Conservation (phyloP, 1,140 invertebrate genomes). For the Cydia pomonella region DNA sequence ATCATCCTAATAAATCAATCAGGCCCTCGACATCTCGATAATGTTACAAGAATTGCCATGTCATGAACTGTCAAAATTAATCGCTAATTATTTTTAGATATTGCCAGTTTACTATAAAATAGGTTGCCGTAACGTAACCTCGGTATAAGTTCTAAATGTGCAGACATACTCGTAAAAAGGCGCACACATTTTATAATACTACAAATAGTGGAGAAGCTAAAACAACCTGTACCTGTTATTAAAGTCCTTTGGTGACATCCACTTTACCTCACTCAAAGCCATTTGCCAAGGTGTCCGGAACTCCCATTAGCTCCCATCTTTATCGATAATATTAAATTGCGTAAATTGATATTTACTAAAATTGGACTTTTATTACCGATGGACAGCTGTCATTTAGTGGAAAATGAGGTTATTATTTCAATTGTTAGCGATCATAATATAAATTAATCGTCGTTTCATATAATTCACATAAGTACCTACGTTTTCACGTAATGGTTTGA, state of each 20-base stretch:
- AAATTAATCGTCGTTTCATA: background rate
- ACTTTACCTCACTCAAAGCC: conserved; percentile 26
- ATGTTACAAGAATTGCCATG: no score
- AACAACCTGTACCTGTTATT: background rate
- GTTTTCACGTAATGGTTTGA: no score
- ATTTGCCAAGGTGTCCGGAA: background rate
- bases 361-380: background rate
- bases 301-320: background rate
- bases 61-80: no score
- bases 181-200: background rate
- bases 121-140: no score
- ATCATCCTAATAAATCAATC: no score
- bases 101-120: no score
- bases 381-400: conserved; percentile 6
- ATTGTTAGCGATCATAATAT: background rate
- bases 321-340: conserved; percentile 28
- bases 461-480: no score
- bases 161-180: no score
- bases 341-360: conserved; percentile 1
- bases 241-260: background rate
- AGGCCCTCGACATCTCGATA: no score
- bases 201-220: background rate
- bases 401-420: conserved; percentile 5
- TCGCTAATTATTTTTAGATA: no score
- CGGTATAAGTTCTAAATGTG: no score